A percentile compares a stretch with the other conserved stretches of the same genome.
Conservation (phyloP, 2,797 vertebrate species). For the Anguilla pacifica region DNA sequence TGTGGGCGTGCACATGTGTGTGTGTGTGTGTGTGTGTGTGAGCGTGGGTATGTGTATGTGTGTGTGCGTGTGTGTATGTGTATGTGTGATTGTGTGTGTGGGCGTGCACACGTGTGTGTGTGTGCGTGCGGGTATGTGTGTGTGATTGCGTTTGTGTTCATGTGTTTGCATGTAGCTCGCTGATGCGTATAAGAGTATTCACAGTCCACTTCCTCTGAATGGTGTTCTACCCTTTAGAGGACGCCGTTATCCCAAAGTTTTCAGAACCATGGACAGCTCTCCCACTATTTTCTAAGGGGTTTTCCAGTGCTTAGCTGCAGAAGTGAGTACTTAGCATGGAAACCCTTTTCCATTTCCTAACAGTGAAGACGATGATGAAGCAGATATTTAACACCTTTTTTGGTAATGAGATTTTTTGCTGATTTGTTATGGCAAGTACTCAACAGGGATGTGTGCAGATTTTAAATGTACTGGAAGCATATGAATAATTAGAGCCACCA, state of each 20-base stretch:
- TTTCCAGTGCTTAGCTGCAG: not conserved
- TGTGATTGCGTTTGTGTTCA: not conserved
- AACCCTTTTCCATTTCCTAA: not conserved
- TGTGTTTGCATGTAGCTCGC: not conserved
- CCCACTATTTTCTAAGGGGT: not conserved
- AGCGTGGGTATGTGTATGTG: not conserved
- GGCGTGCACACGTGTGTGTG: not conserved
- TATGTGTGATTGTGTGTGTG: not conserved
- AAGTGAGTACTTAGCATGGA: not conserved
- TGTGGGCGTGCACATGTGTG: not conserved
- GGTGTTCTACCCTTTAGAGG: not conserved
- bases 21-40: not conserved
- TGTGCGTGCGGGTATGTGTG: not conserved
- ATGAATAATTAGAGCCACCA: not conserved
- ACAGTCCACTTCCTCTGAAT: too few relatives aligned
- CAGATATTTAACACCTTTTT: not conserved
- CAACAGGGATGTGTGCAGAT: conserved; percentile 65
- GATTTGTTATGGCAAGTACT: conserved; percentile 50
- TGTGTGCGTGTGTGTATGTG: not conserved
- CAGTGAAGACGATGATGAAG: not conserved
- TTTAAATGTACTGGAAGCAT: conserved; percentile 49
- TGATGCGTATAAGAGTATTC: too few relatives aligned
- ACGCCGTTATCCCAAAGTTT: not conserved
- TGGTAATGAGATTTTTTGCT: conserved; percentile 28
- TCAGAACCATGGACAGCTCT: not conserved